Conservation (phyloP, 2,113 vertebrate genomes). For the Xerus inauris region DNA sequence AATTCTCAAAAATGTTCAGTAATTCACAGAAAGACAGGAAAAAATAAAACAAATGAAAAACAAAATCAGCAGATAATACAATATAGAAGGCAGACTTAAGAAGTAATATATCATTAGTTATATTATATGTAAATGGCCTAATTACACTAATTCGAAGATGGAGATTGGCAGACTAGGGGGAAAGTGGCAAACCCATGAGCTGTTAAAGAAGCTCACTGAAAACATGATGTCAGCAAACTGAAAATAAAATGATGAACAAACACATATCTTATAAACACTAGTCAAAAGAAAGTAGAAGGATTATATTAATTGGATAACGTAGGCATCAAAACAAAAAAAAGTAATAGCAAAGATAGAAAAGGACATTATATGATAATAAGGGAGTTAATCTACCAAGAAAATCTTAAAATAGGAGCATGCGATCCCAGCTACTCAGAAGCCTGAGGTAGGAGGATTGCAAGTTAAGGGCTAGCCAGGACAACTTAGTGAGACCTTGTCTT, state of each 20-base stretch:
- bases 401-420: neutral
- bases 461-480: neutral
- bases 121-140: constrained; percentile 13
- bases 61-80: neutral
- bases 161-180: neutral
- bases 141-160: neutral
- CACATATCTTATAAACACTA: neutral
- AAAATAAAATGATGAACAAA: neutral
- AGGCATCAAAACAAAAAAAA: neutral
- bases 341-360: neutral
- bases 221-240: neutral
- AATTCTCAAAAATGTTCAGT: neutral
- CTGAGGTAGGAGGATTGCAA: neutral
- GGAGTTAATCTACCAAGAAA: neutral
- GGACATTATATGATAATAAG: neutral
- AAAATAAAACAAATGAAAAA: neutral
- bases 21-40: neutral
- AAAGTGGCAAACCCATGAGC: neutral
- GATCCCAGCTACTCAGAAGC: neutral
- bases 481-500: neutral
- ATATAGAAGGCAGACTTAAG: neutral
- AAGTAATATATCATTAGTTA: neutral
- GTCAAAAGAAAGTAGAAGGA: neutral
- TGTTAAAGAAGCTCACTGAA: neutral
- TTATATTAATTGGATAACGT: neutral